phyloP scores from a whole-genome alignment of 2,888 invertebrate genomes.

The Malthinus seriepunctatus region DNA sequence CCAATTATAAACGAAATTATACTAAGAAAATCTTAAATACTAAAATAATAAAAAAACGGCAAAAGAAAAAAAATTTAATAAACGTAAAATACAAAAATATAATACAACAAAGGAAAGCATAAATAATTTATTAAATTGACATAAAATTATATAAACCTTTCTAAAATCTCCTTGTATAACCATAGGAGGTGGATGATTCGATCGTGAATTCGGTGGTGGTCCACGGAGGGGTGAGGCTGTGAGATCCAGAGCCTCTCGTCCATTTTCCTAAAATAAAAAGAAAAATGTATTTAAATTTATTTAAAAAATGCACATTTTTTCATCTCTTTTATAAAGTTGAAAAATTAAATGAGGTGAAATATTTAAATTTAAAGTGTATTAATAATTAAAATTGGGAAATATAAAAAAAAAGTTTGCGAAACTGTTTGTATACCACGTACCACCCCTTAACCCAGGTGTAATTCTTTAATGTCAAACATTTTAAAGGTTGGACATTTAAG shows the following conservation, averaged over 20 bases:
- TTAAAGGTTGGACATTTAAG: no score
- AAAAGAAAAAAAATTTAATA: background rate
- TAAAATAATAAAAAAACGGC: no score
- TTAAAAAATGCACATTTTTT: background rate
- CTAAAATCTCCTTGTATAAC: slow-evolving; percentile 92
- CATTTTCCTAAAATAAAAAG: slow-evolving; percentile 71
- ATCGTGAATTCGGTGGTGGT: slow-evolving; percentile 64
- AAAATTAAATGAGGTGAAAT: background rate
- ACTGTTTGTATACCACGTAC: no score
- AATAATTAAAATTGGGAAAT: background rate
- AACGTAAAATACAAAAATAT: background rate
- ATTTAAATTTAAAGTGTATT: background rate
- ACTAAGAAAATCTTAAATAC: no score
- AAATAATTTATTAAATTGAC: background rate
- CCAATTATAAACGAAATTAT: no score
- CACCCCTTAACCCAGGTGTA: no score
- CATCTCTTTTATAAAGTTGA: background rate
- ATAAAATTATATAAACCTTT: slow-evolving; percentile 59
- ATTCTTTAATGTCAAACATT: no score
- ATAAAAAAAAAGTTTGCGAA: background rate
- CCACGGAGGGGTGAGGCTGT: slow-evolving; percentile 87
- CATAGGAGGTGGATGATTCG: slow-evolving; percentile 75
- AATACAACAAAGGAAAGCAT: slow-evolving; percentile 6
- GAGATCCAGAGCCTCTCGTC: slow-evolving; percentile 89
- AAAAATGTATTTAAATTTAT: background rate